Conservation (phyloP, 2,797 vertebrate genomes). For the Paramormyrops hopkinsi region DNA sequence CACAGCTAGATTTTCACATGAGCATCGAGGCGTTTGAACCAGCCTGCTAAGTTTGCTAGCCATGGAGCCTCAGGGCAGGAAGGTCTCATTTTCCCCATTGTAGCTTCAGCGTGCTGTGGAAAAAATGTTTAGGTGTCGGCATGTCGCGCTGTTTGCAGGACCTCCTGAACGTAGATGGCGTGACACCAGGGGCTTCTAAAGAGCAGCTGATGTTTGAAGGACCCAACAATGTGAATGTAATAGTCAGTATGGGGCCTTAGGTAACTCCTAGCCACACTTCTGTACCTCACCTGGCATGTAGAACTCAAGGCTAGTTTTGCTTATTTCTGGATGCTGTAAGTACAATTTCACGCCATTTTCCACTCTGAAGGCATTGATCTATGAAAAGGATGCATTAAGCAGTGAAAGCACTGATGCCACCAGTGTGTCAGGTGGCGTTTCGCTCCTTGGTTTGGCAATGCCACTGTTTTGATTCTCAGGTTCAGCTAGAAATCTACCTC, state of each 20-base stretch:
- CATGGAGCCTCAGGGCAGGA: neutral
- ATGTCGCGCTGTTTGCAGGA: neutral
- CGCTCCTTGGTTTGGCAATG: constrained; percentile 52
- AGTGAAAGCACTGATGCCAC: neutral
- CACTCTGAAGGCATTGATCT: neutral
- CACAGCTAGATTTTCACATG: neutral
- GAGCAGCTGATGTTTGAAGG: neutral
- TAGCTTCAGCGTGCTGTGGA: neutral
- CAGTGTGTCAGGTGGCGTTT: neutral
- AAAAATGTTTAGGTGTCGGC: neutral
- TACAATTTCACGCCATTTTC: neutral
- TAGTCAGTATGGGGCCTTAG: neutral
- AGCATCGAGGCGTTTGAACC: neutral
- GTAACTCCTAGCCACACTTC: neutral
- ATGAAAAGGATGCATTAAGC: neutral
- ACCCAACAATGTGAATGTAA: constrained; percentile 13
- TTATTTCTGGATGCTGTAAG: neutral
- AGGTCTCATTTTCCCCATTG: neutral
- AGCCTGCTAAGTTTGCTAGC: neutral
- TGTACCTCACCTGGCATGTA: neutral
- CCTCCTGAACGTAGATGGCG: neutral
- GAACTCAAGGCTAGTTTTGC: neutral
- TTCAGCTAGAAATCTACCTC: constrained; percentile 94
- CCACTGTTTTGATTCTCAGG: constrained; percentile 82
- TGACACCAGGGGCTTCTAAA: neutral